Percentiles rank a stretch among this genome's conserved stretches.
These are phyloP conservation scores for Amblyopsis rosae DNA, from an alignment of 2,113 vertebrate genomes.

Conservation along the genomic window DNA sequence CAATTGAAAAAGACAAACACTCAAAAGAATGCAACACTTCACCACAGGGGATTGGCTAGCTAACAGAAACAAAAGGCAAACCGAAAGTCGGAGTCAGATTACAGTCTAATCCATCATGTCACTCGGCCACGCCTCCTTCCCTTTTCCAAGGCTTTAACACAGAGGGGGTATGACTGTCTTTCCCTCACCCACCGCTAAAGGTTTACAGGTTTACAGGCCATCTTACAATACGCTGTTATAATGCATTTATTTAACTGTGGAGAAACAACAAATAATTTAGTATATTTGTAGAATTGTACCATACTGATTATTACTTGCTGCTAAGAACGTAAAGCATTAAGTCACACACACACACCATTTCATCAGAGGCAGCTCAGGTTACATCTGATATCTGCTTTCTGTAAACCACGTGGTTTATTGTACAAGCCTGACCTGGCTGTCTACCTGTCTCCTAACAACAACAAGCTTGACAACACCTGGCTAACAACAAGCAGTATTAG, in stretches of 20 bases:
- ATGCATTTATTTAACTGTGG: background rate
- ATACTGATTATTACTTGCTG: background rate
- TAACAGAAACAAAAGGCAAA: slow-evolving; percentile 51
- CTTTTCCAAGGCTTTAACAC: slow-evolving; percentile 2
- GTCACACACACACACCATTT: background rate
- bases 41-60: slow-evolving; percentile 49
- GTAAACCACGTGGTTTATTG: slow-evolving; percentile 59
- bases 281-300: too few relatives aligned
- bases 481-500: background rate
- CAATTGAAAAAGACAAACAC: slow-evolving; percentile 42
- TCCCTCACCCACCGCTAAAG: background rate
- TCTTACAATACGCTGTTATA: background rate
- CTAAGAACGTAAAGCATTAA: background rate
- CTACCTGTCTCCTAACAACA: background rate
- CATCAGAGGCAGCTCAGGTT: slow-evolving; percentile 28
- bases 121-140: slow-evolving; percentile 23
- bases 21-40: slow-evolving; percentile 56
- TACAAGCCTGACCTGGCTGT: slow-evolving; percentile 21
- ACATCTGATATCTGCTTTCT: slow-evolving; percentile 25
- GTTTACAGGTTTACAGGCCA: background rate
- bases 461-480: background rate
- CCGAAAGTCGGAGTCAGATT: slow-evolving; percentile 73
- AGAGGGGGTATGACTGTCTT: slow-evolving; percentile 13
- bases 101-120: slow-evolving; percentile 38
- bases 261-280: background rate